Percentiles rank a stretch among this genome's conserved stretches.
phyloP scores from a whole-genome alignment of 2,113 vertebrate genomes.

The Cyprinus carpio region DNA sequence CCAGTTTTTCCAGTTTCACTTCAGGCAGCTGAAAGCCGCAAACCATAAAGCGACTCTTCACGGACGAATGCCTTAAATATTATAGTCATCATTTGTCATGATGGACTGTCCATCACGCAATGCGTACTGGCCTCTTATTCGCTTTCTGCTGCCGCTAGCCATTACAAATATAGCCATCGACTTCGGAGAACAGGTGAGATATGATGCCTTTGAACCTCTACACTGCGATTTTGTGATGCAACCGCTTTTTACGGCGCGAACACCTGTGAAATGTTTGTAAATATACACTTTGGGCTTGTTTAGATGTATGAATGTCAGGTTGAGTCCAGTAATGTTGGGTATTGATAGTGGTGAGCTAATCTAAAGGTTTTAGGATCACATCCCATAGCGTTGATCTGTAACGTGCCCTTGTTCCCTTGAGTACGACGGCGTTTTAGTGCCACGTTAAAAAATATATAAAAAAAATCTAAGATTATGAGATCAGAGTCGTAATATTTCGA shows the following conservation, averaged over 20 bases:
- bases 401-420: background rate
- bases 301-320: background rate
- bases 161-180: conserved; percentile 97
- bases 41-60: background rate
- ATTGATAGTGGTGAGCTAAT: background rate
- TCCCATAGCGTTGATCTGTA: background rate
- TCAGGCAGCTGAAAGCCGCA: background rate
- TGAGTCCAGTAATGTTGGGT: background rate
- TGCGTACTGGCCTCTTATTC: conserved; percentile 93
- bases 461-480: too few relatives aligned
- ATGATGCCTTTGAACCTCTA: background rate
- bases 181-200: conserved; percentile 91
- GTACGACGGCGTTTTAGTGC: too few relatives aligned
- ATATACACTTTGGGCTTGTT: background rate
- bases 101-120: conserved; percentile 91
- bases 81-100: conserved; percentile 77
- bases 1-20: conserved; percentile 14
- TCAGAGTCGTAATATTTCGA: too few relatives aligned
- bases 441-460: too few relatives aligned
- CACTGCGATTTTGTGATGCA: background rate
- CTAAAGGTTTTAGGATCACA: background rate
- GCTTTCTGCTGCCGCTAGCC: conserved; percentile 91
- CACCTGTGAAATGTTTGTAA: background rate
- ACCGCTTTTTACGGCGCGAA: background rate
- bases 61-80: background rate